Conservation (phyloP, 1,140 invertebrate species). For the Galendromus occidentalis region DNA sequence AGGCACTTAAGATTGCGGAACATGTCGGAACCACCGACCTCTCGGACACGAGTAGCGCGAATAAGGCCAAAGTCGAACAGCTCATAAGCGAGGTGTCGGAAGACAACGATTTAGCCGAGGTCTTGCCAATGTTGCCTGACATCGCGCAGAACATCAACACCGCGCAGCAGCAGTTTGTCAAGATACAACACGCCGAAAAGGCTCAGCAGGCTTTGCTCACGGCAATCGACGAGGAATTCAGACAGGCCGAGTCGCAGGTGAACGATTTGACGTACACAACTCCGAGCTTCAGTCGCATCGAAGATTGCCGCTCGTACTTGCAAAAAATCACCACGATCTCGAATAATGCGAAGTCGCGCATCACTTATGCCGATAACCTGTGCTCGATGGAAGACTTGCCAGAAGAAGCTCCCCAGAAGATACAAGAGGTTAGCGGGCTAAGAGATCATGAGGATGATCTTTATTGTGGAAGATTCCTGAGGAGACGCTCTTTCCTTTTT, state of each 20-base stretch:
- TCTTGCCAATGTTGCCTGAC: constrained; percentile 1
- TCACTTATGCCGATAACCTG: background rate
- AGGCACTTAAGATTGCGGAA: constrained; percentile 8
- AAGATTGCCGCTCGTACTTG: background rate
- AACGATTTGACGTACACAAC: background rate
- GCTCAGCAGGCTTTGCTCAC: background rate
- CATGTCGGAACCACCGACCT: background rate
- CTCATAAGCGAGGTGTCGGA: background rate
- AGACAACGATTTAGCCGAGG: constrained; percentile 1
- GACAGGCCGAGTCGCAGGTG: constrained; percentile 1
- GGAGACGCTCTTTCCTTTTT: background rate
- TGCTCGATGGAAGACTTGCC: background rate
- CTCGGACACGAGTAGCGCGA: background rate
- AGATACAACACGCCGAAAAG: background rate
- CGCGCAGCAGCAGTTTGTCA: constrained; percentile 2
- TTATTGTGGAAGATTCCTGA: background rate
- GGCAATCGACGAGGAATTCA: background rate
- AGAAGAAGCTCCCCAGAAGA: background rate
- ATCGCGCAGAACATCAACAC: constrained; percentile 1
- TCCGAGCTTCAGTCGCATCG: background rate
- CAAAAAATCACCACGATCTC: background rate
- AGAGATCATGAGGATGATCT: no score
- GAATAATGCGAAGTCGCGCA: background rate
- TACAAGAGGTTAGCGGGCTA: background rate
- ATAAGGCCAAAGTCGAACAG: background rate